Evolutionary conservation across 1,140 invertebrate species (phyloP).

Genomic region (Microplitis mediator): DNA sequence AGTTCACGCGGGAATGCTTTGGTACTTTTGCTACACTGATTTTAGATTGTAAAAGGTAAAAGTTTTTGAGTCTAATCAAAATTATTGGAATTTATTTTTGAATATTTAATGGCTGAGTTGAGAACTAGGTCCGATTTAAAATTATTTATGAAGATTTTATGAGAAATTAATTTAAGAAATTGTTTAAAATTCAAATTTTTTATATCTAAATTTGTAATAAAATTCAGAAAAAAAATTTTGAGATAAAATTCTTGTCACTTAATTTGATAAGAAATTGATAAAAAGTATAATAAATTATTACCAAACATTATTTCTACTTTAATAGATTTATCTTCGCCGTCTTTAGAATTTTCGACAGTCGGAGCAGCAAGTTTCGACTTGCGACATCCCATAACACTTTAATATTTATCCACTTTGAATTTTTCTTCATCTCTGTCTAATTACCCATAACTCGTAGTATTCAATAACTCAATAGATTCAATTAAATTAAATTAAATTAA

Average conservation of each 20-base stretch:
- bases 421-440: neutral
- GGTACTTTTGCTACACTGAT: neutral
- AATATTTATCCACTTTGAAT: neutral
- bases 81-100: no score
- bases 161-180: no score
- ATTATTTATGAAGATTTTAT: no score
- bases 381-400: slow-evolving; percentile 53
- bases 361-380: slow-evolving; percentile 36
- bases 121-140: no score
- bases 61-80: no score
- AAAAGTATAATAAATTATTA: slow-evolving; percentile 30
- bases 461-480: no score
- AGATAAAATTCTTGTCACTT: no score
- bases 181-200: no score
- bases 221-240: neutral
- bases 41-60: neutral
- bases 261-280: neutral
- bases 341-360: slow-evolving; percentile 13
- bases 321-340: slow-evolving; percentile 36
- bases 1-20: neutral
- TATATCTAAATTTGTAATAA: no score
- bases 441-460: neutral
- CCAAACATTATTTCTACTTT: slow-evolving; percentile 47
- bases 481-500: no score
- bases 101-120: no score